phyloP scores from a whole-genome alignment of 2,888 invertebrate species.

The Sesia bembeciformis region DNA sequence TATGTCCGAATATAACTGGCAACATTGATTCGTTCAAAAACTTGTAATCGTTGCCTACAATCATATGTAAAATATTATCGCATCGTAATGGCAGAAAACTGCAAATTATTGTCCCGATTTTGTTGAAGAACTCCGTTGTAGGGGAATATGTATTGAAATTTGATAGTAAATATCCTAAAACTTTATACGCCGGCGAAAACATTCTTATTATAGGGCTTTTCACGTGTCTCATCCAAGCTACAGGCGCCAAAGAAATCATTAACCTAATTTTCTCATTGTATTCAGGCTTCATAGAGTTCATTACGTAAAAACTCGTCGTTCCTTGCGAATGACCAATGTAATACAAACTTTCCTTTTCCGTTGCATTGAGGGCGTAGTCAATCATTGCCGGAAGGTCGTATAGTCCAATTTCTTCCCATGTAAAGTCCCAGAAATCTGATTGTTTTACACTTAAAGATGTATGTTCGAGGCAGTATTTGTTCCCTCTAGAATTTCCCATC shows the following conservation, averaged over 20 bases:
- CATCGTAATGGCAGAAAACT: conserved; percentile 24
- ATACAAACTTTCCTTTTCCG: conserved; percentile 66
- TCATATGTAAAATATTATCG: conserved; percentile 25
- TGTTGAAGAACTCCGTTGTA: conserved; percentile 30
- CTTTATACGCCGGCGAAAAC: conserved; percentile 28
- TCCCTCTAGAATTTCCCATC: conserved; percentile 89
- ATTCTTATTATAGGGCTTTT: conserved; percentile 39
- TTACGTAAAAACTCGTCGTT: conserved; percentile 72
- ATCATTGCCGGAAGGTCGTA: conserved; percentile 83
- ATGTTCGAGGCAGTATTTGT: conserved; percentile 78
- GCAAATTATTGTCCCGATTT: conserved; percentile 31
- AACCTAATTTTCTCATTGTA: conserved; percentile 71
- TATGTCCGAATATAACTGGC: conserved; percentile 74
- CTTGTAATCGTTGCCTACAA: conserved; percentile 31
- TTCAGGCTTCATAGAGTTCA: conserved; percentile 67
- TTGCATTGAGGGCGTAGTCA: conserved; percentile 70
- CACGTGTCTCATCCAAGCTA: conserved; percentile 67
- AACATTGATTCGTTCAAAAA: conserved; percentile 57
- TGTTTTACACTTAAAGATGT: conserved; percentile 19
- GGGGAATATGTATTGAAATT: conserved; percentile 25
- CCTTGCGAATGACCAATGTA: conserved; percentile 85
- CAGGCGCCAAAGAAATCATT: conserved; percentile 75
- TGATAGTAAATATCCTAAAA: conserved; percentile 23
- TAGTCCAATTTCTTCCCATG: conserved; percentile 83
- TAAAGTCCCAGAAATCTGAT: conserved; percentile 53